These are phyloP conservation scores for Watsonalla cultraria DNA, from an alignment of 2,888 invertebrate species.

Conservation along the genomic window DNA sequence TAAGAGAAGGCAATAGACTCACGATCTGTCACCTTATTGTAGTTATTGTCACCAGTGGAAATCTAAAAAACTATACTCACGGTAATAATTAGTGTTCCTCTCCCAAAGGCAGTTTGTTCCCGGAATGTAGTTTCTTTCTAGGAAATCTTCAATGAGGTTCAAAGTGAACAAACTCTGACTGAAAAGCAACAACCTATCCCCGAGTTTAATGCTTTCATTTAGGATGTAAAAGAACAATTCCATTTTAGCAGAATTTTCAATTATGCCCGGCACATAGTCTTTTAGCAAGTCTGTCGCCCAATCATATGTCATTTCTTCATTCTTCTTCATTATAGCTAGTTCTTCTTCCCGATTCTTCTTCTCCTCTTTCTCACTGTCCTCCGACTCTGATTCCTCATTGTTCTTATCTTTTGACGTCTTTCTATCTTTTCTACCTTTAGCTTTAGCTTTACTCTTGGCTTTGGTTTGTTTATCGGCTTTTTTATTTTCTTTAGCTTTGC, in stretches of 20 bases:
- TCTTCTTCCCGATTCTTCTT: constrained; percentile 79
- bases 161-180: constrained; percentile 97
- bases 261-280: constrained; percentile 91
- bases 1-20: too few relatives aligned
- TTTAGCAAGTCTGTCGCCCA: constrained; percentile 92
- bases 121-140: constrained; percentile 85
- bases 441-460: constrained; percentile 54
- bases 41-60: too few relatives aligned
- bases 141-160: constrained; percentile 95
- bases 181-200: constrained; percentile 95
- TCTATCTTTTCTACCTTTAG: constrained; percentile 67
- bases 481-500: constrained; percentile 50
- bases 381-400: constrained; percentile 73
- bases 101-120: constrained; percentile 88
- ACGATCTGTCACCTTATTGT: too few relatives aligned
- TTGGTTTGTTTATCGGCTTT: constrained; percentile 50
- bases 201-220: constrained; percentile 90
- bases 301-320: constrained; percentile 91
- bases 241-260: constrained; percentile 97
- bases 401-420: constrained; percentile 74
- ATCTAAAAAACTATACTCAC: constrained; percentile 79
- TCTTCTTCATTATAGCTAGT: constrained; percentile 80
- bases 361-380: constrained; percentile 78
- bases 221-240: constrained; percentile 94
- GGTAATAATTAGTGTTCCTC: constrained; percentile 92